phyloP scores from a whole-genome alignment of 2,888 invertebrate species.

The Eucriotettix oculatus region DNA sequence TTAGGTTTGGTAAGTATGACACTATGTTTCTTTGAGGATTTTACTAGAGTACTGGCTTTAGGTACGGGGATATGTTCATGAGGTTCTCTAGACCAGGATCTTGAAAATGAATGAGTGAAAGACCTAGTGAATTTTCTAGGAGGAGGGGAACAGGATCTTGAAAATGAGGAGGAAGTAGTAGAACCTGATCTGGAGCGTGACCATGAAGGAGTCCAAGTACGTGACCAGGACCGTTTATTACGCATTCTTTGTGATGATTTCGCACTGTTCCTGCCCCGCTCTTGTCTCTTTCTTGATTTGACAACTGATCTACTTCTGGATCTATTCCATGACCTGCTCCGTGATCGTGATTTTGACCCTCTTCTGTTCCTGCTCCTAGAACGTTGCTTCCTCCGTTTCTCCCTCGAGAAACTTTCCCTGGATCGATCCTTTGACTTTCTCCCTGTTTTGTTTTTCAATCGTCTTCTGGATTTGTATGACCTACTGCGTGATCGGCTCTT shows the following conservation, averaged over 20 bases:
- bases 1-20: slow-evolving; percentile 39
- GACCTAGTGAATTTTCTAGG: slow-evolving; percentile 10
- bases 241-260: background rate
- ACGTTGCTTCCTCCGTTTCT: slow-evolving; percentile 19
- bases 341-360: slow-evolving; percentile 20
- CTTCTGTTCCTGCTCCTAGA: slow-evolving; percentile 20
- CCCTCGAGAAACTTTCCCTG: slow-evolving; percentile 24
- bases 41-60: slow-evolving; percentile 1
- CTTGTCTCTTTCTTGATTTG: slow-evolving; percentile 16
- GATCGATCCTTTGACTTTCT: slow-evolving; percentile 18
- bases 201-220: slow-evolving; percentile 35
- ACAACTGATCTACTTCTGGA: slow-evolving; percentile 20
- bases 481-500: slow-evolving; percentile 13
- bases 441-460: slow-evolving; percentile 19
- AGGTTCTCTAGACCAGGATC: slow-evolving; percentile 16
- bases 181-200: slow-evolving; percentile 39
- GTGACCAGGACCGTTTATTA: slow-evolving; percentile 8
- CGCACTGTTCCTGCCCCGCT: slow-evolving; percentile 15
- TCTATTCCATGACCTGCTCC: slow-evolving; percentile 20
- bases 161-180: slow-evolving; percentile 8
- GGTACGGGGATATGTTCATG: slow-evolving; percentile 9
- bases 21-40: slow-evolving; percentile 34
- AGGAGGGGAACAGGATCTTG: slow-evolving; percentile 7
- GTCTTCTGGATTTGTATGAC: slow-evolving; percentile 14
- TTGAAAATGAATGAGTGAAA: slow-evolving; percentile 14